phyloP scores from a whole-genome alignment of 2,113 vertebrate species.

The Mesembrinibis cayennensis region DNA sequence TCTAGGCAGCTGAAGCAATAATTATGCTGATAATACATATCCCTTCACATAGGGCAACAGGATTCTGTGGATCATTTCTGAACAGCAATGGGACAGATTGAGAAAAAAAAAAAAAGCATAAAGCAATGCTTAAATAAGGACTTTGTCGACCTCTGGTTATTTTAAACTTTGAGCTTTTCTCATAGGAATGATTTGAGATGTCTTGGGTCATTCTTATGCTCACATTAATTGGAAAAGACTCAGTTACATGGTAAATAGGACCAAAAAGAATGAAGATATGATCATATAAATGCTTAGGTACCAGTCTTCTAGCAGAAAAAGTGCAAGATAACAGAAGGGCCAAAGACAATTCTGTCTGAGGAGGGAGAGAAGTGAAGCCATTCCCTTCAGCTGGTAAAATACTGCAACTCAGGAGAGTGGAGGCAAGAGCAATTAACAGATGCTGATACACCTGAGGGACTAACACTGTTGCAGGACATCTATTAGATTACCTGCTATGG shows the following conservation, averaged over 20 bases:
- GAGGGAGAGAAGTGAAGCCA: not conserved
- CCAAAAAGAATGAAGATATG: not conserved
- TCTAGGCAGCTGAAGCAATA: not conserved
- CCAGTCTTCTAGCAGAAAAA: not conserved
- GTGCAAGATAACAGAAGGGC: not conserved
- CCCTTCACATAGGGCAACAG: not conserved
- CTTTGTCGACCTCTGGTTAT: not conserved
- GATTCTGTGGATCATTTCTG: not conserved
- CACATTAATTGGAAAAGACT: not conserved
- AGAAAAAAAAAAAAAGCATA: not conserved
- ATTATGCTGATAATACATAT: not conserved
- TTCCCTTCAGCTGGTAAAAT: not conserved
- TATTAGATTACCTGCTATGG: not conserved
- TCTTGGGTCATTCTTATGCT: not conserved
- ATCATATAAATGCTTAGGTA: not conserved
- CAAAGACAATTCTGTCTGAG: not conserved
- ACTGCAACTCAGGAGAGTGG: not conserved
- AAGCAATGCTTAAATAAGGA: not conserved
- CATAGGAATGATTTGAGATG: not conserved
- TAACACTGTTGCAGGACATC: not conserved
- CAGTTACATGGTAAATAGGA: not conserved
- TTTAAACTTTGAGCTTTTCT: not conserved
- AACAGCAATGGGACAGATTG: not conserved
- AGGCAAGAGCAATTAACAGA: not conserved
- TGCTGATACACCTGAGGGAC: not conserved